Evolutionary conservation across 2,113 vertebrate genomes (phyloP), one percentile per base, ranked within the genome.

Genomic region (Ochotona curzoniae): DNA sequence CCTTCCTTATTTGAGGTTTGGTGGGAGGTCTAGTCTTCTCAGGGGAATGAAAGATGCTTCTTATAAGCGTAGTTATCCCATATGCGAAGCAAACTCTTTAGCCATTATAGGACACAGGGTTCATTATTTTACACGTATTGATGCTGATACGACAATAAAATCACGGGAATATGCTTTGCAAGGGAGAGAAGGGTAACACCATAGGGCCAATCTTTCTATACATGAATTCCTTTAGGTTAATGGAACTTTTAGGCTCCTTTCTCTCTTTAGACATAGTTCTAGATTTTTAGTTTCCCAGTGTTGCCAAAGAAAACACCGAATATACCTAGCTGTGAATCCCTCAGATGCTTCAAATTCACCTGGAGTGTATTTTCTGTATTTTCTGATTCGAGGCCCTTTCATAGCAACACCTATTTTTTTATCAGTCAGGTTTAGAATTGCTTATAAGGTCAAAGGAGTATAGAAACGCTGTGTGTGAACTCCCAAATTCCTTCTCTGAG

Each of bases 1-100:
- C 70, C 67, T 93, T 85, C 70, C 67, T 85, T 71, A 57, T 82
- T 35, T 80, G 86, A 87, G 60, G n/a, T 92, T 81, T 94, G 74
- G 8, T 70, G 75, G 71, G 78, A 70, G 73, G 69, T 78, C 63
- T 81, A 14, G 38, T 63, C 54, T 95, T 85, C 64, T 83, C 44
- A 9, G 38, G 26, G 28, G 54, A 11, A 26, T 74, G 67, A 80
- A 90, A 95, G 38, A 44, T 44, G 38, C 38, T 44, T 44, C 38
- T 44, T 44, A 44, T 44, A 44, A 44, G 38, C 38, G 6, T 44
- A 80, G n/a, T 28, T 89, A 47, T 44, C n/a, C 30, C 71, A 35
- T 92, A 57, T 70, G 8, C 73, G 69, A 94, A 93, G 32, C 49
- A 26, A 79, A 82, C 25, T 5, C 6, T 85, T 90, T 92, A 75